These are phyloP conservation scores for Orthochromis malagaraziensis DNA, from an alignment of 2,113 vertebrate species.

Conservation along the genomic window DNA sequence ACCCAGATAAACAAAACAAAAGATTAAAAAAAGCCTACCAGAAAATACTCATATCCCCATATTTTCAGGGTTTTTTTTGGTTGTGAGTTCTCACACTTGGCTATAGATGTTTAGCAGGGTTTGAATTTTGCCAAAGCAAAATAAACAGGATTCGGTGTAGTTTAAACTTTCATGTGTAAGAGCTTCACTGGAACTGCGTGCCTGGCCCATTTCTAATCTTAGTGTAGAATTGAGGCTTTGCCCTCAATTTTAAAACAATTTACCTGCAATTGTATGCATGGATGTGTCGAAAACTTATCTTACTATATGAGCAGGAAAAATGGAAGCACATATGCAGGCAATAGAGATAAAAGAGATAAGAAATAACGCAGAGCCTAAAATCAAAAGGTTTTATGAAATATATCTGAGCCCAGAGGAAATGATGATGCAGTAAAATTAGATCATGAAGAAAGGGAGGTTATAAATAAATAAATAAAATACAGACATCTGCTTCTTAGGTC, in stretches of 20 bases:
- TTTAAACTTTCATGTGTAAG: conserved; percentile 9
- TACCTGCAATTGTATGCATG: neutral
- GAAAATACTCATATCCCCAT: neutral
- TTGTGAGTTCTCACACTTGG: neutral
- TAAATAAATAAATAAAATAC: conserved; percentile 9
- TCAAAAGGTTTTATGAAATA: neutral
- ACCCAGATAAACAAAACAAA: neutral
- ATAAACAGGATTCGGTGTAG: neutral
- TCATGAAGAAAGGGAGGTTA: conserved; percentile 6
- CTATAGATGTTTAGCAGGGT: neutral
- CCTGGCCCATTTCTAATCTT: neutral
- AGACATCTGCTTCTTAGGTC: conserved; percentile 39
- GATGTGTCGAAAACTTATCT: neutral
- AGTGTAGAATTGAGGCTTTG: conserved; percentile 8
- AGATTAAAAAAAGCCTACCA: neutral
- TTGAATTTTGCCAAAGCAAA: neutral
- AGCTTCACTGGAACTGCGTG: neutral
- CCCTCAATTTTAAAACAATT: neutral
- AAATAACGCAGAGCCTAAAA: neutral
- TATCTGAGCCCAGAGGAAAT: neutral
- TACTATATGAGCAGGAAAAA: neutral
- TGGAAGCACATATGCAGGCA: neutral
- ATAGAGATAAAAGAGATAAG: neutral
- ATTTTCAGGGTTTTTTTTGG: neutral
- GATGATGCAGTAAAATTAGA: conserved; percentile 1